Conservation (phyloP, 2,888 invertebrate species). For the Hydropsyche betteni region DNA sequence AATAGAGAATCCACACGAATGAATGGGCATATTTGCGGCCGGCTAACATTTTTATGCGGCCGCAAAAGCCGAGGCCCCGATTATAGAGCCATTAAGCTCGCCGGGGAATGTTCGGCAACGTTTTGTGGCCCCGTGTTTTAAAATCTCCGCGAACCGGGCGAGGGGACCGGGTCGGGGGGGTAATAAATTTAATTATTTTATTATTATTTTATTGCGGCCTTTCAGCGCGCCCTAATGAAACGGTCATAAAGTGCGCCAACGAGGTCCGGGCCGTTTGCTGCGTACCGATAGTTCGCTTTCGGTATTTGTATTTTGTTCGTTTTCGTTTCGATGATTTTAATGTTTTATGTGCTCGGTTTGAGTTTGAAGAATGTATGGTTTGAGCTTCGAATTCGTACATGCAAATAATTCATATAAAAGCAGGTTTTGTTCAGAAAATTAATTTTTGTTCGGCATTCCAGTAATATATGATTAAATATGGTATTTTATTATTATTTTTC, state of each 20-base stretch:
- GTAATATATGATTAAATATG: neutral
- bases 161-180: constrained; percentile 5
- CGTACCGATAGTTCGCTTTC: neutral
- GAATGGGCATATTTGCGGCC: constrained; percentile 25
- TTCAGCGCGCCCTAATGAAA: constrained; percentile 24
- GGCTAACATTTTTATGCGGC: constrained; percentile 25
- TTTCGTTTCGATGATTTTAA: neutral
- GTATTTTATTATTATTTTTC: constrained; percentile 59
- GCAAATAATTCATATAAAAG: neutral
- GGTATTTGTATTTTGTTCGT: neutral
- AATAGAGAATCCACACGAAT: too few species aligned
- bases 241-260: constrained; percentile 15
- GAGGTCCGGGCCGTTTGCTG: neutral
- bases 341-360: neutral
- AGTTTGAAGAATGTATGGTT: too few species aligned
- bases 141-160: neutral
- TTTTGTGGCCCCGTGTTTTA: constrained; percentile 13
- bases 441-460: too few species aligned
- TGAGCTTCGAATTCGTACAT: neutral
- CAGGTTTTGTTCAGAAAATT: too few species aligned
- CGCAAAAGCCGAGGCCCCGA: constrained; percentile 10
- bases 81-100: constrained; percentile 22
- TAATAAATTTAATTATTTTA: constrained; percentile 31
- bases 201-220: constrained; percentile 30
- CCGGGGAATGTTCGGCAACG: constrained; percentile 5